Base-by-base conservation (phyloP, 2,888 invertebrate genomes). In the Liopterus haemorrhoidalis region DNA sequence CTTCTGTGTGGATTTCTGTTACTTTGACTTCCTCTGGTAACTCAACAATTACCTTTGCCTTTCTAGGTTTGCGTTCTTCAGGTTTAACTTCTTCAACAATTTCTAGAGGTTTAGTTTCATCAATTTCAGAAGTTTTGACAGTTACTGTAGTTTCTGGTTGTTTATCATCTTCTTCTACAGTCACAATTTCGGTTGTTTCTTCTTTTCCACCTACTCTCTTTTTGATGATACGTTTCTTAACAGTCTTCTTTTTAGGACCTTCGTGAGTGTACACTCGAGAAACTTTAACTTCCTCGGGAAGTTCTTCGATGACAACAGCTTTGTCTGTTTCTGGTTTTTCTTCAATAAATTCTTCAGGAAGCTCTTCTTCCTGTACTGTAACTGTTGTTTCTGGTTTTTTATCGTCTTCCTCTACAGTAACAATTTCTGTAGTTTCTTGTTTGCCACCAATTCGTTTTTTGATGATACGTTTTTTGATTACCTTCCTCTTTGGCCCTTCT, bases 81-180 rank as follows among this genome's bases (percentile, higher is more conserved):
- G 55, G 51, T 46, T 50, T 49, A 35, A 28, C 38, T 6, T 25
- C 25, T 11, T 28, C 49, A 4, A 50, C 50, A 12, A 44, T 33
- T 16, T 53, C 56, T 50, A 44, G 11, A 31, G 48, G 52, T 22
- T n/a, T n/a, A n/a, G 39, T 21, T 15, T 46, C 42, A 19, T 46
- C 44, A 25, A 41, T 14, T 19, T 53, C 39, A 32, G 49, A 24
- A 44, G 48, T 36, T 43, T 49, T 38, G 6, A 52, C 54, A 3
- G 56, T 56, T n/a, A 65, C 60, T 33, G 66, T 63, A 42, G 57
- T 65, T 27, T 67, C 57, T 0, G 73, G 73, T 40, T 68, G 59
- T 43, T 64, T 60, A 15, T 67, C 68, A 41, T 70, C 70, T 55
- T 68, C 63, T 55, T 64, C 64, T 19, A 68, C 57, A n/a, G 70